Base-by-base conservation (phyloP, 2,888 invertebrate species). In the Agonopterix alstromeriana region DNA sequence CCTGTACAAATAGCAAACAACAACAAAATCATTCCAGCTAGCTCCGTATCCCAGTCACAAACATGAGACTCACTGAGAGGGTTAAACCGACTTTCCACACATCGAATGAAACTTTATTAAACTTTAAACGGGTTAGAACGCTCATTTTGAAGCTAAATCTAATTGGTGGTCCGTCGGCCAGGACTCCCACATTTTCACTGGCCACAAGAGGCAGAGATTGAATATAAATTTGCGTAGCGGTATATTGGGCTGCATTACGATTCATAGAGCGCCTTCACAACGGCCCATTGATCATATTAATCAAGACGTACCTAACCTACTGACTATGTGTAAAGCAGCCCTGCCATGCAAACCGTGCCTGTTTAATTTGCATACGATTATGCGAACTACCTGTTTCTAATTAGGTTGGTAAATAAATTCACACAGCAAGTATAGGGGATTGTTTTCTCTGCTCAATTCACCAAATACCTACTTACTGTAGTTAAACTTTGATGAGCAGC, bases 181-280 rank as follows among this genome's bases (percentile, higher is more conserved):
- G 68, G 74, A 73, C 79, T 75, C 68, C 72, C 75, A 73, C 86
- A 87, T 86, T 87, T 86, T 84, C 82, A 87, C 87, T 87, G 83
- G 58, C 72, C 65, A 69, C 60, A 62, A 59, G 70, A 61, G 60
- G 69, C 72, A 64, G 71, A 77, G 75, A 75, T 77, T 77, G 86
- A 84, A 87, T 87, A 74, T 81, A 78, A 85, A 87, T 83, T 82
- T 79, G 73, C 73, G 65, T 86, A 88, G 83, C 85, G 85, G 87
- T 87, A 82, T 67, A 71, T 63, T 57, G 58, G 57, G 56, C 61
- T 59, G 60, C 71, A 84, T 87, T 87, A 74, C 73, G 63, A 88
- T 88, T 82, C 87, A 79, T 65, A 69, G 73, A 65, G 66, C 67
- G 78, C 63, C 53, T 54, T 60, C 55, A 53, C 52, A 55, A 45